Percentiles rank a stretch among this genome's conserved stretches.
Evolutionary conservation across 2,888 invertebrate species (phyloP).

Genomic region (Tiphia femorata): DNA sequence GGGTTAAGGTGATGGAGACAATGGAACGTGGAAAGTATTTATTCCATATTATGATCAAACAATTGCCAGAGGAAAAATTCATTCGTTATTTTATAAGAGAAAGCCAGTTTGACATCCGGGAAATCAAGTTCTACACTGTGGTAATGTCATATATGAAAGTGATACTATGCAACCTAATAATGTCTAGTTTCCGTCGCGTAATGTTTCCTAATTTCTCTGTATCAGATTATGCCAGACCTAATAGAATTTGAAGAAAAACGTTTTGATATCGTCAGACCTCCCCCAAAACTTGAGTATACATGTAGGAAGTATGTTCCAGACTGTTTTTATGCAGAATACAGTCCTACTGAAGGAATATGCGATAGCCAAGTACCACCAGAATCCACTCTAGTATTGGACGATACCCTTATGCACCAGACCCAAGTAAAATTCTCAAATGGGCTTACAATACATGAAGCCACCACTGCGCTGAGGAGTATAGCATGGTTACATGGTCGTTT

Average conservation of each 20-base stretch:
- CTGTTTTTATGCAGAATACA: constrained; percentile 78
- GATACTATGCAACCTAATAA: not conserved
- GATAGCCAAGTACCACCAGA: constrained; percentile 71
- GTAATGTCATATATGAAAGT: constrained; percentile 69
- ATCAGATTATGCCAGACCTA: constrained; percentile 79
- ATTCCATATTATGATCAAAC: constrained; percentile 82
- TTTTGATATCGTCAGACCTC: constrained; percentile 41
- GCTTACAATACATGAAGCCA: constrained; percentile 75
- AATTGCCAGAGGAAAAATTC: constrained; percentile 84
- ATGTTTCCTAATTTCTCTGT: constrained; percentile 20
- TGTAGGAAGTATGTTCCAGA: constrained; percentile 77
- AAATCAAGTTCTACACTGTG: constrained; percentile 86
- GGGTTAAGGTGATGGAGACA: too few relatives aligned
- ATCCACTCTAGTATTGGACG: constrained; percentile 82
- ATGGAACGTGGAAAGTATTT: constrained; percentile 67
- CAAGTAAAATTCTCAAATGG: constrained; percentile 80
- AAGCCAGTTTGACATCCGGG: constrained; percentile 85
- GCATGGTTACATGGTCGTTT: constrained; percentile 82
- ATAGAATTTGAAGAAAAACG: constrained; percentile 74
- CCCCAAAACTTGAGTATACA: constrained; percentile 58
- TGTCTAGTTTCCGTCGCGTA: too few relatives aligned
- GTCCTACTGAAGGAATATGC: constrained; percentile 65
- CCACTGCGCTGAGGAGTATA: constrained; percentile 79
- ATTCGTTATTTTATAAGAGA: constrained; percentile 85
- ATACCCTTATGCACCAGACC: constrained; percentile 77